Base-by-base conservation (phyloP, 2,113 vertebrate species). In the Protobothrops flavoviridis region DNA sequence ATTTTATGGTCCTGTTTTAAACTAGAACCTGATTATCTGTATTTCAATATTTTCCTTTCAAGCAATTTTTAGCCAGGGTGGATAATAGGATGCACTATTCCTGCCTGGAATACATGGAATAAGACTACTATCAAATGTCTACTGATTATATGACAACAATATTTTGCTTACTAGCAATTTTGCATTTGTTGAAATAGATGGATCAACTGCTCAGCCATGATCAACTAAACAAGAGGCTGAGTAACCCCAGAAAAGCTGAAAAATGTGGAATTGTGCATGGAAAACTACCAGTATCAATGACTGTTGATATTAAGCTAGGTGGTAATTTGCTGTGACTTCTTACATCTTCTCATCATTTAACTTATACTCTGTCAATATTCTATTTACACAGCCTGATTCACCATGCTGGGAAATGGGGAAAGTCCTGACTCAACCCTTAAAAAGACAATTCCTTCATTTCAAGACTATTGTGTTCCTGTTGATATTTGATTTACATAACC, bases 91-190 rank as follows among this genome's bases (percentile, higher is more conserved):
- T 92, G 3, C 17, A 94, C 13, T 23, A 2, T 4, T 93, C 15
- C 29, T 93, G 64, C 4, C 69, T 3, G 89, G 90, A 93, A 88
- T 50, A 50, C 0, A 91, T 87, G 86, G 94, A 92, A 3, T 55
- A 93, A 91, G 64, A 50, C 24, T 93, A 24, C 43, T 90, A 52
- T 92, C 93, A 96, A 92, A 85, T 89, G 92, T 94, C 90, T 89
- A 95, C 91, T 91, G 89, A 94, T 91, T 94, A 55, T 94, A 88
- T 90, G 95, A 93, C 93, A 95, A 92, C 92, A 92, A 94, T 92
- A 87, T 94, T 93, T 95, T 95, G 57, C 91, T 95, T 93, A 74
- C 93, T 64, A 89, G 9, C 52, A 96, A 61, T 48, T 92, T 93
- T 90, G 6, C 89, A 57, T 43, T 85, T 92, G 87, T 26, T 92